Evolutionary conservation across 2,888 invertebrate species (phyloP), one percentile per base, ranked within the genome.

Genomic region (Scaptomyza caliginosa): DNA sequence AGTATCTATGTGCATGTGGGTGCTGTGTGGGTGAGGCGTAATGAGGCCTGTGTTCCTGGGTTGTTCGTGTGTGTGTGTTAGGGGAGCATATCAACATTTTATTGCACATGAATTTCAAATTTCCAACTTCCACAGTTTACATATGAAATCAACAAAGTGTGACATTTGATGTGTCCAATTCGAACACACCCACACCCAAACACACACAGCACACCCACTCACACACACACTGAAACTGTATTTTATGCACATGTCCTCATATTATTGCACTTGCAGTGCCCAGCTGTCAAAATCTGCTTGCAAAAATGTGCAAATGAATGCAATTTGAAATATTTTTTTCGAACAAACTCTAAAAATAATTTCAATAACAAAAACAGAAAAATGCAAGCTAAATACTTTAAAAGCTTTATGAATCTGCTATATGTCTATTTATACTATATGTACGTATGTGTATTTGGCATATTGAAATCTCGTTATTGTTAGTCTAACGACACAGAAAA

Each of bases 21-120:
- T 23, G 40, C 4, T 34, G 2, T 39, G 39, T 19, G 43, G 49
- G 43, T 58, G 26, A 21, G 45, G 70, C 43, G 38, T 72, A 73
- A 72, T 72, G 74, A 72, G 65, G 51, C 52, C 72, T 68, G 51
- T 45, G 73, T 24, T 32, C 52, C 8, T 24, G 40, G n/a, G 58
- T 55, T 54, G 17, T 38, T 34, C 30, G n/a, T 36, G 50, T 34
- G n/a, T 19, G 7, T 21, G 36, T 13, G 38, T 19, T 39, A 4
- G 26, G 8, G 21, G 30, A 51, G 65, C 46, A 64, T 67, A 74
- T 70, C 71, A 65, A 70, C 67, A 64, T 78, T 76, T 64, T 67
- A 79, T 74, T 71, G 79, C 71, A 70, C 70, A 74, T 74, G 60
- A 74, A 79, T 76, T 74, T 64, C 43, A 70, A 70, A 75, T 68